phyloP scores from a whole-genome alignment of 2,113 vertebrate species.

The Tichodroma muraria region DNA sequence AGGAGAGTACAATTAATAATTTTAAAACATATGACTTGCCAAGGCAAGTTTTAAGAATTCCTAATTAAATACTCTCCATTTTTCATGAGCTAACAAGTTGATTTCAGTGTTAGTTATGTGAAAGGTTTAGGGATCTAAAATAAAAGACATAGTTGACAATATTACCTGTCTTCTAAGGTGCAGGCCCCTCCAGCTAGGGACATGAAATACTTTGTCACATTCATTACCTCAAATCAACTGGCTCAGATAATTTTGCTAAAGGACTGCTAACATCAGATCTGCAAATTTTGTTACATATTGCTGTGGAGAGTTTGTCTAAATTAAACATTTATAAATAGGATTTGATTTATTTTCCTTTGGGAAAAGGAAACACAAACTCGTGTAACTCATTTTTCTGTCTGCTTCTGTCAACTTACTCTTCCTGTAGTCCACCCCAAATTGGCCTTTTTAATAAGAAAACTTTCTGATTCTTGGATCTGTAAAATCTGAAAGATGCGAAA shows the following conservation, averaged over 20 bases:
- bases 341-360: neutral
- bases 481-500: neutral
- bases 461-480: neutral
- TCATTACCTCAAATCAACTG: neutral
- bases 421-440: neutral
- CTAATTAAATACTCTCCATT: neutral
- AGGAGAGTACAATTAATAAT: neutral
- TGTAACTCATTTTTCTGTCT: neutral
- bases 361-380: neutral
- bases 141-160: neutral
- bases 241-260: neutral
- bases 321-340: neutral
- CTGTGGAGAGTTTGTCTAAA: neutral
- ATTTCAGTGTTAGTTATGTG: neutral
- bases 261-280: neutral
- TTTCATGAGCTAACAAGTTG: neutral
- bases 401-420: neutral
- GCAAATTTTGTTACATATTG: slow-evolving; percentile 33
- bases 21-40: neutral
- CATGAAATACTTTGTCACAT: neutral
- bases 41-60: neutral
- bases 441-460: neutral
- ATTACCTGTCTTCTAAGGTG: neutral
- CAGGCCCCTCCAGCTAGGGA: neutral
- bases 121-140: neutral